phyloP scores from a whole-genome alignment of 2,113 vertebrate species.

The Lampris megalopsis region DNA sequence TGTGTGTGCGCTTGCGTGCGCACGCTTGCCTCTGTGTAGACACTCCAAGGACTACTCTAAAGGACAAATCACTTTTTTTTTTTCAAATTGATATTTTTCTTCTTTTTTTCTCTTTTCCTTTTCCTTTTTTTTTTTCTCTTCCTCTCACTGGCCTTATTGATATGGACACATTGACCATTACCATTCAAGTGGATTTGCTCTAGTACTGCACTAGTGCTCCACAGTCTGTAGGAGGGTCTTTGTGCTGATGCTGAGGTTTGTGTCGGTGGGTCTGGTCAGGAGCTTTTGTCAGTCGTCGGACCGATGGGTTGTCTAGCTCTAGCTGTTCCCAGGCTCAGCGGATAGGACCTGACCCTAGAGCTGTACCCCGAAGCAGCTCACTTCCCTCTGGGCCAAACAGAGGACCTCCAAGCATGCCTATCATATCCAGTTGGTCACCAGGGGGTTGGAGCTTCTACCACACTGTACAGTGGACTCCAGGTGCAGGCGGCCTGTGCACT shows the following conservation, averaged over 20 bases:
- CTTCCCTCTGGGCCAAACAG: background rate
- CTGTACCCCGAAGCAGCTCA: slow-evolving; percentile 25
- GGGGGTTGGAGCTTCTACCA: background rate
- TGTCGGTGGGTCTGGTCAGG: slow-evolving; percentile 30
- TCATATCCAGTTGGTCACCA: too few species aligned
- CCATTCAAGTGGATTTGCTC: slow-evolving; percentile 10
- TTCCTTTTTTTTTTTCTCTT: slow-evolving; percentile 45
- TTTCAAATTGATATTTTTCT: background rate
- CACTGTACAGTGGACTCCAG: slow-evolving; percentile 41
- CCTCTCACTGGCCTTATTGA: slow-evolving; percentile 76
- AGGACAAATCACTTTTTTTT: slow-evolving; percentile 82
- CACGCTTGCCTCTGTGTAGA: slow-evolving; percentile 60
- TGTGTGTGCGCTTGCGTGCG: background rate
- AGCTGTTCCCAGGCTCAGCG: too few species aligned
- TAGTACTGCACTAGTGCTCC: slow-evolving; percentile 29
- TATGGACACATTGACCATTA: slow-evolving; percentile 50
- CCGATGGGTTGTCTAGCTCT: too few species aligned
- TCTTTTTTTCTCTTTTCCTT: slow-evolving; percentile 20
- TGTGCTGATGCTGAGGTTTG: slow-evolving; percentile 19
- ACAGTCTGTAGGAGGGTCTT: slow-evolving; percentile 44
- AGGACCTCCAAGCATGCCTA: background rate
- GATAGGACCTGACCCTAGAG: slow-evolving; percentile 22
- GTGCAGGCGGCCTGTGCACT: slow-evolving; percentile 41
- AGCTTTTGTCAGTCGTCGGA: background rate
- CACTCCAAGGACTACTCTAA: slow-evolving; percentile 82